Percentiles rank a stretch among this genome's conserved stretches.
Evolutionary conservation across 2,888 invertebrate species (phyloP).

Genomic region (Pantelozetes paolii): DNA sequence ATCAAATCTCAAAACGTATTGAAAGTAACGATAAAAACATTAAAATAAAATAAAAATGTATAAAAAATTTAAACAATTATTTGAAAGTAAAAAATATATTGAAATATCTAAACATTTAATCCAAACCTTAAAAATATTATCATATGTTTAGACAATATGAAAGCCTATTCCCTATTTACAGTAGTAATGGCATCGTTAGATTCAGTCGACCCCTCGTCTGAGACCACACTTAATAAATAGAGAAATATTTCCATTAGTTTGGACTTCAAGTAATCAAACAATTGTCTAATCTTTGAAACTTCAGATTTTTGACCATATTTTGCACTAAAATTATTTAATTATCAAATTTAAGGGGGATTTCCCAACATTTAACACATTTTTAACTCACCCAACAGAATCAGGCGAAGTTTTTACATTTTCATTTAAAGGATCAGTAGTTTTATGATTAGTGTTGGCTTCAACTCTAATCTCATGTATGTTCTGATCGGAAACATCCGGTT

Average conservation of each 20-base stretch:
- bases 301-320: neutral
- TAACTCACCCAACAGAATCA: too few relatives aligned
- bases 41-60: too few relatives aligned
- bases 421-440: too few relatives aligned
- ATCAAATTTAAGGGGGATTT: too few relatives aligned
- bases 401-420: too few relatives aligned
- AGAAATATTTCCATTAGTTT: constrained; percentile 26
- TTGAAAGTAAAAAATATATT: too few relatives aligned
- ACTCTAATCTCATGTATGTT: constrained; percentile 17
- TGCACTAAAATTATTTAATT: neutral
- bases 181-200: neutral
- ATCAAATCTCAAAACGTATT: too few relatives aligned
- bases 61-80: too few relatives aligned
- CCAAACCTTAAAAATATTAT: too few relatives aligned
- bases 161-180: neutral
- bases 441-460: neutral
- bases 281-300: neutral
- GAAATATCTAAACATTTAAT: too few relatives aligned
- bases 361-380: neutral
- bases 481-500: constrained; percentile 2
- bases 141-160: too few relatives aligned
- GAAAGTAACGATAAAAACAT: too few relatives aligned
- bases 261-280: neutral
- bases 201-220: neutral
- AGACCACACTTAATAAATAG: constrained; percentile 13